phyloP scores from a whole-genome alignment of 1,140 invertebrate species.

The Drosophila seguyi region DNA sequence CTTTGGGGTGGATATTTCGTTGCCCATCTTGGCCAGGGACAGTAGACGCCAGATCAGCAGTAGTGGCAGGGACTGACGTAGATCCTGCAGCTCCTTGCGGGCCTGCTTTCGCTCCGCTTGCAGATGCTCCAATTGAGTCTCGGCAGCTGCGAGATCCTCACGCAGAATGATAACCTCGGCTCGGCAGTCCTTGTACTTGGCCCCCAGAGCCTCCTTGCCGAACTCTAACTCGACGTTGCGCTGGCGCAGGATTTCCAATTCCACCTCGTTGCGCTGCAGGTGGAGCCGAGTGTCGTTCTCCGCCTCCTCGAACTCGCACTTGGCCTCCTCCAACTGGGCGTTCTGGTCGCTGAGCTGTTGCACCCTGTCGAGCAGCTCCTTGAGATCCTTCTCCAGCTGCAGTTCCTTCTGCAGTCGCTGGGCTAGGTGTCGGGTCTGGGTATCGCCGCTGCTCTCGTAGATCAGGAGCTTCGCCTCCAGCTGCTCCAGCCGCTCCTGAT shows the following conservation, averaged over 20 bases:
- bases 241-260: constrained; percentile 80
- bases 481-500: constrained; percentile 87
- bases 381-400: constrained; percentile 86
- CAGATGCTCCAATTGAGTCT: constrained; percentile 87
- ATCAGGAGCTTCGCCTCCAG: constrained; percentile 87
- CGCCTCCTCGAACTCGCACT: constrained; percentile 89
- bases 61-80: constrained; percentile 89
- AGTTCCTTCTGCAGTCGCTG: constrained; percentile 87
- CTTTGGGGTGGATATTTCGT: constrained; percentile 41
- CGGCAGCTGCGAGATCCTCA: constrained; percentile 85
- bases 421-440: constrained; percentile 87
- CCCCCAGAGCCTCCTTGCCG: constrained; percentile 76
- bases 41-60: constrained; percentile 86
- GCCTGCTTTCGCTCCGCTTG: constrained; percentile 87
- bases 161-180: constrained; percentile 85
- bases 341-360: constrained; percentile 87
- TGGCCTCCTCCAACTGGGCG: constrained; percentile 88
- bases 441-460: constrained; percentile 87
- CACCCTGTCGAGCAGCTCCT: constrained; percentile 87
- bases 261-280: constrained; percentile 87
- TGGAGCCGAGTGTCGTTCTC: constrained; percentile 89
- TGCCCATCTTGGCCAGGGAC: constrained; percentile 64
- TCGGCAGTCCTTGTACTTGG: constrained; percentile 86
- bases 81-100: constrained; percentile 87
- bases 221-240: constrained; percentile 86